Conservation (phyloP, 2,113 vertebrate genomes). For the Lonchura striata region DNA sequence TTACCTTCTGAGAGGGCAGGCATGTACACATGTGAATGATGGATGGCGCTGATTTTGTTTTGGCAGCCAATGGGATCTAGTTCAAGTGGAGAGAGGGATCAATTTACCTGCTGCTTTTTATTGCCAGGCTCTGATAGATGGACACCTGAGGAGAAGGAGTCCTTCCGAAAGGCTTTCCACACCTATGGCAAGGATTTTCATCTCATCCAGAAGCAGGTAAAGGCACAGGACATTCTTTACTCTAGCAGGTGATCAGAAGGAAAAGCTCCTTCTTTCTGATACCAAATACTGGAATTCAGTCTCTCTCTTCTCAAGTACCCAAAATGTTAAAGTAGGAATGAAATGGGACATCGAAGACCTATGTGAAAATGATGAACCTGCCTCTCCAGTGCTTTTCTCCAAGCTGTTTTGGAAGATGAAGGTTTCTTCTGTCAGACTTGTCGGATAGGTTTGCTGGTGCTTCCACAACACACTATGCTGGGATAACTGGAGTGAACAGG, state of each 20-base stretch:
- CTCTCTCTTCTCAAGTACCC: not conserved
- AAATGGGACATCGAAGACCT: not conserved
- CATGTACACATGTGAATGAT: not conserved
- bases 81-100: not conserved
- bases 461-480: not conserved
- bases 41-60: accelerated
- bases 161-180: not conserved
- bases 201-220: not conserved
- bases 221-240: not conserved
- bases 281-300: not conserved
- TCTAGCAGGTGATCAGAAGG: not conserved
- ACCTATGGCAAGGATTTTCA: not conserved
- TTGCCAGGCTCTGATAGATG: not conserved
- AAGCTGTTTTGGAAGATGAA: not conserved
- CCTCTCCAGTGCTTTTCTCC: too few relatives aligned
- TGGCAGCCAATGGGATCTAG: not conserved
- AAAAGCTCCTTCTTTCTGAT: too few relatives aligned
- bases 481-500: too few relatives aligned
- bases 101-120: not conserved
- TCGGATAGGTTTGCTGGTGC: not conserved
- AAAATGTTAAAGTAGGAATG: too few relatives aligned
- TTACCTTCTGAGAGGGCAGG: not conserved
- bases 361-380: not conserved
- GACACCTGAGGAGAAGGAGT: not conserved
- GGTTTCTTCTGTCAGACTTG: not conserved